Conservation (phyloP, 2,797 vertebrate genomes). For the Chrosomus eos region DNA sequence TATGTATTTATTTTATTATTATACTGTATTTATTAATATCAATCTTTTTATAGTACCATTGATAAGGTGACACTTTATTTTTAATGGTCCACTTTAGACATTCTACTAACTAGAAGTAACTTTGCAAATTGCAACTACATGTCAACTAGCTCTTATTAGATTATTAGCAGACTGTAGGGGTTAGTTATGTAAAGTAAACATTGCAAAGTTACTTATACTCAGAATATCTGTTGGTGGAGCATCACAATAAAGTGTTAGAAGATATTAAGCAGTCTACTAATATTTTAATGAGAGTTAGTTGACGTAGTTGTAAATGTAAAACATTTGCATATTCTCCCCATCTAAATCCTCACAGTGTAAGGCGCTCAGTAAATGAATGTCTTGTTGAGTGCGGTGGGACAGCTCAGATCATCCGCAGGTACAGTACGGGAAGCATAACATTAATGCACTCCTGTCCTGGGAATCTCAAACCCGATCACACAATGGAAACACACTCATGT, state of each 20-base stretch:
- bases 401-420: constrained; percentile 64
- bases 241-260: too few species aligned
- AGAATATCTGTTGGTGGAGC: too few species aligned
- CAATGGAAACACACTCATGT: background rate
- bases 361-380: constrained; percentile 48
- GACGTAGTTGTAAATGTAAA: too few species aligned
- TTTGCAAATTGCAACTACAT: too few species aligned
- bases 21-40: background rate
- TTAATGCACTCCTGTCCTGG: constrained; percentile 64
- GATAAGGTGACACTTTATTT: background rate
- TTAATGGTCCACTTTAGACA: background rate
- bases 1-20: background rate
- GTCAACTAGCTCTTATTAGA: too few species aligned
- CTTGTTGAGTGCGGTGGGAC: constrained; percentile 62
- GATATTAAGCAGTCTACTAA: too few species aligned
- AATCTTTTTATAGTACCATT: background rate
- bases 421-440: constrained; percentile 71
- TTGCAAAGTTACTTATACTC: too few species aligned
- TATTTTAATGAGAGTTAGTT: too few species aligned
- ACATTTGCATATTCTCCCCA: background rate
- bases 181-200: too few species aligned
- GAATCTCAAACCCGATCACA: constrained; percentile 25
- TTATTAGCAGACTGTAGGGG: too few species aligned
- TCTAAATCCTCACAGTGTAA: constrained; percentile 68
- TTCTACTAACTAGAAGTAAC: too few species aligned